Percentiles rank a stretch among this genome's conserved stretches.
phyloP scores from a whole-genome alignment of 2,797 vertebrate species.

The Hydrolagus colliei region DNA sequence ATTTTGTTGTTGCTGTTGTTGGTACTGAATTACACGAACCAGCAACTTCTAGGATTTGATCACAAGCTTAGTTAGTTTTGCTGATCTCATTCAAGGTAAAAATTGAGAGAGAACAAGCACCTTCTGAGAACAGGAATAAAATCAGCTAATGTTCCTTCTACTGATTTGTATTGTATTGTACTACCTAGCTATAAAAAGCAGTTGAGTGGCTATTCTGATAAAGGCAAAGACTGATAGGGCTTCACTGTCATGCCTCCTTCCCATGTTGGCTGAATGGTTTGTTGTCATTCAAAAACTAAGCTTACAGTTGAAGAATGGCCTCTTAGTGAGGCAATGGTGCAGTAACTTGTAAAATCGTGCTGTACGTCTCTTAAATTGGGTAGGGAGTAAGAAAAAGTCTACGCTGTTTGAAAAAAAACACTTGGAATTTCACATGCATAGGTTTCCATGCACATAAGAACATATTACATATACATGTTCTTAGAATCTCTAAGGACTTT shows the following conservation, averaged over 20 bases:
- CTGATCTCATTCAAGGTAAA: too few species aligned
- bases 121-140: background rate
- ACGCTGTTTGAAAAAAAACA: too few species aligned
- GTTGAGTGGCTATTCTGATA: background rate
- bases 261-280: background rate
- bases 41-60: too few species aligned
- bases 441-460: background rate
- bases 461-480: too few species aligned
- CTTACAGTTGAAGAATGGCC: background rate
- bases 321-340: background rate
- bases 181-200: background rate
- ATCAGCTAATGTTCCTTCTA: constrained; percentile 1
- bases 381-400: background rate
- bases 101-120: too few species aligned
- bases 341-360: background rate
- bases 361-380: too few species aligned
- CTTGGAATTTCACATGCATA: background rate
- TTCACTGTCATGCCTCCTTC: background rate
- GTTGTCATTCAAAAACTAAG: background rate
- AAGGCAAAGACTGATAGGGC: background rate
- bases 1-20: too few species aligned
- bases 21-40: too few species aligned
- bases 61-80: too few species aligned
- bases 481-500: background rate
- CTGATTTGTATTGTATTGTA: background rate